These are phyloP conservation scores for Paradoxurus hermaphroditus DNA, from an alignment of 2,113 vertebrate genomes.

Conservation along the genomic window DNA sequence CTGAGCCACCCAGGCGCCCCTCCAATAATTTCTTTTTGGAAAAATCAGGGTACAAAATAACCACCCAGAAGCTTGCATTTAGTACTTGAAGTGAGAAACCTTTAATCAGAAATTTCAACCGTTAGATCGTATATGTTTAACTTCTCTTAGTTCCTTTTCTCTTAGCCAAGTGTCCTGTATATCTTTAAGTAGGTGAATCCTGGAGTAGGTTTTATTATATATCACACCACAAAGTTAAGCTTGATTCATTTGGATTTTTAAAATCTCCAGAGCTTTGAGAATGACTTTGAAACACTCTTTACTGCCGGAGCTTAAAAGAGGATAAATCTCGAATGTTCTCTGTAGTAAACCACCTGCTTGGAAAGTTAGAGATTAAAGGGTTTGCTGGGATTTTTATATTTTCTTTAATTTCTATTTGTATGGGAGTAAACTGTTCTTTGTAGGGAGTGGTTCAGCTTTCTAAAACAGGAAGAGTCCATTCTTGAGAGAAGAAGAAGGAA, in stretches of 20 bases:
- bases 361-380: slow-evolving; percentile 51
- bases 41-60: slow-evolving; percentile 18
- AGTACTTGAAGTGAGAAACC: neutral
- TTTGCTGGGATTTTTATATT: slow-evolving; percentile 55
- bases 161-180: neutral
- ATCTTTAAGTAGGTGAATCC: slow-evolving; percentile 22
- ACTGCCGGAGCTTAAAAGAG: slow-evolving; percentile 42
- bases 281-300: slow-evolving; percentile 58
- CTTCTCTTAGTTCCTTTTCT: slow-evolving; percentile 49
- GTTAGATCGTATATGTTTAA: neutral
- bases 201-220: slow-evolving; percentile 50
- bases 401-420: slow-evolving; percentile 57
- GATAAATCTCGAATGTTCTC: slow-evolving; percentile 30
- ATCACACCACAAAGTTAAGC: slow-evolving; percentile 28
- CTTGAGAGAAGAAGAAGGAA: neutral
- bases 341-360: slow-evolving; percentile 60
- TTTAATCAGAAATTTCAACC: neutral
- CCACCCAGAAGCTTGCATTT: neutral
- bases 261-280: slow-evolving; percentile 54
- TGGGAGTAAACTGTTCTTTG: slow-evolving; percentile 50
- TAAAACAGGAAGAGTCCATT: slow-evolving; percentile 27
- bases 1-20: neutral
- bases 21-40: neutral
- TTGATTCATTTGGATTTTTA: slow-evolving; percentile 54
- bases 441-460: neutral